Conservation (phyloP, 2,797 vertebrate species). For the Delichon dasypus region DNA sequence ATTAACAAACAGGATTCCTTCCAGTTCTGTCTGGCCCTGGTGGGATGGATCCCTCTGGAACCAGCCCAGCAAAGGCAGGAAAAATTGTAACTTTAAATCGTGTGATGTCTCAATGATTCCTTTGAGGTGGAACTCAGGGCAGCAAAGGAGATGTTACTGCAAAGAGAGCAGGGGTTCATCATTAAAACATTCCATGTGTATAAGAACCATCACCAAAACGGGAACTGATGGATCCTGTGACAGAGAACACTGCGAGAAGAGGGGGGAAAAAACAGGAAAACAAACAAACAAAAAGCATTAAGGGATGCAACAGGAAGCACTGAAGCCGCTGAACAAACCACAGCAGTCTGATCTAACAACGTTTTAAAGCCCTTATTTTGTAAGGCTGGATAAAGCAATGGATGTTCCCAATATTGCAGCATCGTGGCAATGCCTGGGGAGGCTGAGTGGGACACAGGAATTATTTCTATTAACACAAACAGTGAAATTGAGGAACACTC, state of each 20-base stretch:
- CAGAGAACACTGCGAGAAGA: background rate
- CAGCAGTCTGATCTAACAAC: background rate
- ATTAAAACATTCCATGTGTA: rapidly evolving
- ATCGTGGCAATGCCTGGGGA: rapidly evolving
- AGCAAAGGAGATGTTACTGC: background rate
- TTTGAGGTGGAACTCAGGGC: background rate
- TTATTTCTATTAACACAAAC: background rate
- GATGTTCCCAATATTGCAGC: background rate
- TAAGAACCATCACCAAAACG: background rate
- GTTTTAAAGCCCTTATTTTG: background rate
- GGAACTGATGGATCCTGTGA: background rate
- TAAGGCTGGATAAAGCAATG: background rate
- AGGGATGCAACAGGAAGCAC: background rate
- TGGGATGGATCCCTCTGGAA: background rate
- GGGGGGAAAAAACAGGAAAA: background rate
- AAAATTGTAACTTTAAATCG: background rate
- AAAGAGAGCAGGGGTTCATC: background rate
- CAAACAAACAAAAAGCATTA: background rate
- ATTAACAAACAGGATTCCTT: constrained; percentile 14
- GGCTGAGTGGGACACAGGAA: background rate
- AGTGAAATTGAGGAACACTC: rapidly evolving
- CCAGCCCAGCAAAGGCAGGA: background rate
- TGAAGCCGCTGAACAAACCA: background rate
- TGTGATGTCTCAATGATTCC: background rate
- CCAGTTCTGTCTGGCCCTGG: background rate